Percentiles rank a stretch among this genome's conserved stretches.
Conservation (phyloP, 1,140 invertebrate species). For the Drosophila teissieri region DNA sequence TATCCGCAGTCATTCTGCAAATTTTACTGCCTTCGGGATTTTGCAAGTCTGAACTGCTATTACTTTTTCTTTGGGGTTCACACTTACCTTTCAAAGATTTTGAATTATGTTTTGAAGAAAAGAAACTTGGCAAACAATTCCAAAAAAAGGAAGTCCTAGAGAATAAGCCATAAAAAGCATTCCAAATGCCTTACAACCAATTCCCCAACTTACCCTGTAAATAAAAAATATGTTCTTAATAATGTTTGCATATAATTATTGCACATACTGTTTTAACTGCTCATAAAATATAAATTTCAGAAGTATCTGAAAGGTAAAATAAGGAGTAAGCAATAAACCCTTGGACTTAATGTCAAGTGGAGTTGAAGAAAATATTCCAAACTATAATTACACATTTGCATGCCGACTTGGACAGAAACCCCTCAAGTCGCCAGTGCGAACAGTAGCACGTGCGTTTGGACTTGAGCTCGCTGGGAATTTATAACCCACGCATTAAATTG, state of each 20-base stretch:
- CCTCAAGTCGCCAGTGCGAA: constrained; percentile 18
- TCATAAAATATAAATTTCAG: too few relatives aligned
- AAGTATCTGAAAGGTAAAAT: not conserved
- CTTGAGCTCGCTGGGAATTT: constrained; percentile 50
- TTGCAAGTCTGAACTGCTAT: not conserved
- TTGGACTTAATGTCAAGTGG: not conserved
- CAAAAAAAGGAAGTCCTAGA: too few relatives aligned
- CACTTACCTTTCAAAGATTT: too few relatives aligned
- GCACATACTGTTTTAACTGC: too few relatives aligned
- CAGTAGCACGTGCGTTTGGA: constrained; percentile 70
- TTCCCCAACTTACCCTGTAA: too few relatives aligned
- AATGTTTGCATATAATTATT: too few relatives aligned
- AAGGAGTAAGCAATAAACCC: not conserved
- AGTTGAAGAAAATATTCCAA: not conserved
- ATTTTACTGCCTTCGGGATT: constrained; percentile 26
- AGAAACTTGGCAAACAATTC: too few relatives aligned
- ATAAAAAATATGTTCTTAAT: too few relatives aligned
- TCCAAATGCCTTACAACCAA: too few relatives aligned
- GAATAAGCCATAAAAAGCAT: too few relatives aligned
- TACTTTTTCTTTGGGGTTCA: not conserved
- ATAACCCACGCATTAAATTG: constrained; percentile 69
- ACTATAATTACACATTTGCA: constrained; percentile 9
- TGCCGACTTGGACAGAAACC: constrained; percentile 30
- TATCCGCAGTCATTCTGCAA: constrained; percentile 3
- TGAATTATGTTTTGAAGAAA: not conserved